Conservation (phyloP, 2,888 invertebrate genomes). For the Folsomia manolachei region DNA sequence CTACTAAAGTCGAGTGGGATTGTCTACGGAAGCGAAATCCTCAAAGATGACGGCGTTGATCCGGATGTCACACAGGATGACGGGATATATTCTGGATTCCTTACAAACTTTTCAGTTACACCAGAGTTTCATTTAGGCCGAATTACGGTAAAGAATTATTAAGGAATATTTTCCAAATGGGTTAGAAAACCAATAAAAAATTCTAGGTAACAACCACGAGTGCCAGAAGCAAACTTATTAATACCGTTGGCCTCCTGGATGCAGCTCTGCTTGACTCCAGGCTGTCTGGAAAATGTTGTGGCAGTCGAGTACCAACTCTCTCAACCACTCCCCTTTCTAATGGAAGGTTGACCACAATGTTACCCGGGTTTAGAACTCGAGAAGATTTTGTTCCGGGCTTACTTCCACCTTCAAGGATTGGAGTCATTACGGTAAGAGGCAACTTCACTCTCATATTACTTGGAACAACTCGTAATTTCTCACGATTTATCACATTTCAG, state of each 20-base stretch:
- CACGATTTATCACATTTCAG: too few relatives aligned
- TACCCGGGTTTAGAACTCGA: conserved; percentile 21
- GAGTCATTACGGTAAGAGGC: not conserved
- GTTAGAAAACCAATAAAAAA: too few relatives aligned
- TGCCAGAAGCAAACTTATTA: not conserved
- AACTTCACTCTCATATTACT: not conserved
- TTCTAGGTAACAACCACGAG: not conserved
- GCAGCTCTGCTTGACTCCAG: conserved; percentile 14
- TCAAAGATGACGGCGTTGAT: conserved; percentile 37
- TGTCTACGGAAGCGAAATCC: not conserved
- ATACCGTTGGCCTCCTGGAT: not conserved
- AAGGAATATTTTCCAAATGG: too few relatives aligned
- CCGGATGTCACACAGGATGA: conserved; percentile 44
- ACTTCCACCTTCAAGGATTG: conserved; percentile 22
- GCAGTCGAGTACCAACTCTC: conserved; percentile 13
- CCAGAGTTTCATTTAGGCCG: conserved; percentile 29
- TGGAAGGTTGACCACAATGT: not conserved
- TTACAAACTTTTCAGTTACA: conserved; percentile 28
- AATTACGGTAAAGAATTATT: conserved; percentile 25
- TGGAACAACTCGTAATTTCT: not conserved
- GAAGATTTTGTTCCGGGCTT: not conserved
- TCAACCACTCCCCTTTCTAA: not conserved
- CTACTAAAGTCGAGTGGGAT: not conserved
- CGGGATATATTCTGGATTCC: conserved; percentile 42
- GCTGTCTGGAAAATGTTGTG: conserved; percentile 24